A percentile compares a stretch with the other conserved stretches of the same genome.
Conservation (phyloP, 2,888 invertebrate genomes). For the Scaptomyza tumidula region DNA sequence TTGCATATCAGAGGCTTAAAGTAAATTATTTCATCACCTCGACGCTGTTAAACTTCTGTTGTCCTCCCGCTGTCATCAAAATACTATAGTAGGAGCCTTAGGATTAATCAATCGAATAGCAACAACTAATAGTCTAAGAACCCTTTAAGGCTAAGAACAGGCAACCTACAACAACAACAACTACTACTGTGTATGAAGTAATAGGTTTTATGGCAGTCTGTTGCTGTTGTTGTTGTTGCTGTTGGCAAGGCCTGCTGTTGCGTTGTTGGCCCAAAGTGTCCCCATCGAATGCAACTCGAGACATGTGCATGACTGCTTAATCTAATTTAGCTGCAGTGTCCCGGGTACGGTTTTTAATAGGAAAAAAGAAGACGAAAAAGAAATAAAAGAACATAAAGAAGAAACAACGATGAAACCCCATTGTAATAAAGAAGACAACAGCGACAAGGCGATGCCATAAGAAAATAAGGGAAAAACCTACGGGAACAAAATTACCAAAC, state of each 20-base stretch:
- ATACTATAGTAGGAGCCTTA: neutral
- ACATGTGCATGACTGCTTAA: conserved; percentile 79
- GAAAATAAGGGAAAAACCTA: conserved; percentile 73
- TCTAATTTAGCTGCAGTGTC: conserved; percentile 66
- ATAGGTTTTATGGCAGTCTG: conserved; percentile 1
- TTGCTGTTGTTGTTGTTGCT: conserved; percentile 1
- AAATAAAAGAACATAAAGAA: conserved; percentile 10
- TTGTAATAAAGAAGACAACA: conserved; percentile 33
- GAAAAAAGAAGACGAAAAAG: conserved; percentile 25
- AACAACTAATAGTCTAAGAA: neutral
- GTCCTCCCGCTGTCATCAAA: conserved; percentile 1
- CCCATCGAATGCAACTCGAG: conserved; percentile 42
- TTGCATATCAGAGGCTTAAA: neutral
- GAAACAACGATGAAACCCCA: conserved; percentile 23
- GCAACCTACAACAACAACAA: neutral
- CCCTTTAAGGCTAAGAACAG: neutral
- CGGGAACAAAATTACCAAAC: conserved; percentile 53
- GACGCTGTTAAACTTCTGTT: neutral
- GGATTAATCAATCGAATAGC: neutral
- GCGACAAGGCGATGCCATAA: conserved; percentile 12
- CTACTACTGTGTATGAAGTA: neutral
- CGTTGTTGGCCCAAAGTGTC: conserved; percentile 37
- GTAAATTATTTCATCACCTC: neutral
- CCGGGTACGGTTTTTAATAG: conserved; percentile 54
- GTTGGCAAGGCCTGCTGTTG: conserved; percentile 23